Percentiles rank a stretch among this genome's conserved stretches.
Conservation (phyloP, 2,113 vertebrate genomes). For the Harpagus bidentatus region DNA sequence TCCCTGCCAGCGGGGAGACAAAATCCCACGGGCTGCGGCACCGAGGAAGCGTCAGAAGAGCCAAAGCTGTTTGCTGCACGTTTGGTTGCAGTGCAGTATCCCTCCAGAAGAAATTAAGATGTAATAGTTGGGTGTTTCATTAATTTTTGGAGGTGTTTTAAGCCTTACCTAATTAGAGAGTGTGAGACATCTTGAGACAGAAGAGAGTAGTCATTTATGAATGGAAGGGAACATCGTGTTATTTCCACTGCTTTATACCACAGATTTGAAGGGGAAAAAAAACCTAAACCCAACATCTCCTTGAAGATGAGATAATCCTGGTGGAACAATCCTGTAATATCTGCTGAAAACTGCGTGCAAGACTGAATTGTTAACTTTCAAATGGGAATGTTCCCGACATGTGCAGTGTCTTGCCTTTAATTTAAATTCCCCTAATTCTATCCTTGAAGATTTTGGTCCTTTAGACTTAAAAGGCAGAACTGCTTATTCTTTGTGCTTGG, state of each 20-base stretch:
- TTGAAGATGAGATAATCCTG: not conserved
- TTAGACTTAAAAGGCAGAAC: not conserved
- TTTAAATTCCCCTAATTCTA: not conserved
- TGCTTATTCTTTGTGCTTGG: not conserved
- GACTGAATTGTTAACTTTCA: not conserved
- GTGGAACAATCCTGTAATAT: not conserved
- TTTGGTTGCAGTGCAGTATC: rapidly evolving
- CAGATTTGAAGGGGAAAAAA: not conserved
- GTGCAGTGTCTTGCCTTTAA: not conserved
- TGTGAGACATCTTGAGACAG: not conserved
- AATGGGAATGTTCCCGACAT: not conserved
- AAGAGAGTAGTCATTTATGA: not conserved
- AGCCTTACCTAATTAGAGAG: not conserved
- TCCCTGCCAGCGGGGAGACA: rapidly evolving
- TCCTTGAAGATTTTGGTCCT: not conserved
- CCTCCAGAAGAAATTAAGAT: not conserved
- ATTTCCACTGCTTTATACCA: not conserved
- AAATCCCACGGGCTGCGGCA: rapidly evolving
- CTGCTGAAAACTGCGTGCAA: not conserved
- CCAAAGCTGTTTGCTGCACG: not conserved
- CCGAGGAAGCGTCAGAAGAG: not conserved
- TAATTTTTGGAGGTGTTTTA: not conserved
- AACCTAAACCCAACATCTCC: not conserved
- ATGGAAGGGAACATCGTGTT: not conserved
- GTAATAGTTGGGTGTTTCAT: not conserved